Percentiles rank a stretch among this genome's conserved stretches.
phyloP scores from a whole-genome alignment of 2,113 vertebrate genomes.

The Sminthopsis crassicaudata region DNA sequence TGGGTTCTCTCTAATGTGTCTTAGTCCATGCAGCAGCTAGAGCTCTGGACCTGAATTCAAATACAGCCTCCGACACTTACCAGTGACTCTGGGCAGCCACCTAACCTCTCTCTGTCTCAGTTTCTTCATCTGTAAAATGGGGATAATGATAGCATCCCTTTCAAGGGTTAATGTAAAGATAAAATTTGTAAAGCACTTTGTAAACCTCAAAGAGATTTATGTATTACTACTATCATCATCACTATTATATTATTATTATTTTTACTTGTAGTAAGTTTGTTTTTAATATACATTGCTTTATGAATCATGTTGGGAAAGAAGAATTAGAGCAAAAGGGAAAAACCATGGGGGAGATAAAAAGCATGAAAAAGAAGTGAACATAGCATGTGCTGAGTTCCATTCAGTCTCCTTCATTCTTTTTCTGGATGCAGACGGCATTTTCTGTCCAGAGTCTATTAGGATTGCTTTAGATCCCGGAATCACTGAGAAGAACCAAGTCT shows the following conservation, averaged over 20 bases:
- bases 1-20: neutral
- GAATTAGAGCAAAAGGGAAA: no score
- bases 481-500: no score
- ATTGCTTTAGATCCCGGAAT: no score
- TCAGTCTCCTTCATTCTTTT: no score
- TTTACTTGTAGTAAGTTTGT: no score
- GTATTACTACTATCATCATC: neutral
- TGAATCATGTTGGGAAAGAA: no score
- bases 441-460: no score
- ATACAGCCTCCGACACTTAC: neutral
- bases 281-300: no score
- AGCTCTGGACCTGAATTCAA: neutral
- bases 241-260: neutral
- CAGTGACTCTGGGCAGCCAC: neutral
- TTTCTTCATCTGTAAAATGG: neutral
- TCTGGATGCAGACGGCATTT: no score
- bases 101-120: neutral
- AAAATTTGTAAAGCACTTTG: neutral
- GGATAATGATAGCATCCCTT: neutral
- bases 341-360: no score
- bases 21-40: neutral
- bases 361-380: no score
- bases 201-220: neutral
- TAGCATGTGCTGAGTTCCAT: no score
- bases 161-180: neutral